Base-by-base conservation (phyloP, 1,140 invertebrate species). In the Papilio machaon region DNA sequence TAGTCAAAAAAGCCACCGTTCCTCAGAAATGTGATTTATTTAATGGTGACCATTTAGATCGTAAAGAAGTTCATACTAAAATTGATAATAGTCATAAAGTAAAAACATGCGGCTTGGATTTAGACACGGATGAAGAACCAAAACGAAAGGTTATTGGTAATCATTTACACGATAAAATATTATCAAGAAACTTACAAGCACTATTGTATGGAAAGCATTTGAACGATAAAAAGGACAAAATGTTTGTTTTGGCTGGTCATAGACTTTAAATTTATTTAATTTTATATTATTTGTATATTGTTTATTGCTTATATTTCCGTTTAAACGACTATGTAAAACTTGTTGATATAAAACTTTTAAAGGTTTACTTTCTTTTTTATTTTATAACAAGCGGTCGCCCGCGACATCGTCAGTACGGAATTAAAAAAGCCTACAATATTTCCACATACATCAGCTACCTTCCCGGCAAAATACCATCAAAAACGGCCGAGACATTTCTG, bases 231-330 rank as follows among this genome's bases (percentile, higher is more conserved):
- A 89, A 89, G 79, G 79, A 81, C 80, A 94, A 94, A 88, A 93
- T 91, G 90, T 90, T 89, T 84, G 91, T 90, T 87, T 83, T 93
- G 38, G 89, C 90, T 79, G 86, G 91, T 76, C 92, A 92, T 82
- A 86, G 86, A 82, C 49, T 92, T 17, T 88, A 84, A 88, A 75
- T 79, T 79, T 74, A 15, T 49, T 17, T 19, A 47, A 74, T 38
- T 67, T 30, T 30, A 30, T 30, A 52, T 38, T 30, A 38, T 64
- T 75, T 82, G 73, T 74, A 35, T 54, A 30, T 30, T 30, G 23
- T 67, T 74, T 52, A 75, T 47, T 77, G 81, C 15, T 46, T 78
- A 64, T 80, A 79, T 49, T 81, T 49, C 70, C 10, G 7, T 82
- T 19, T 73, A 60, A 82, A 43, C 23, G 70, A 82, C 70, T 23